phyloP scores from a whole-genome alignment of 1,140 invertebrate species.

The Heliconius himera region DNA sequence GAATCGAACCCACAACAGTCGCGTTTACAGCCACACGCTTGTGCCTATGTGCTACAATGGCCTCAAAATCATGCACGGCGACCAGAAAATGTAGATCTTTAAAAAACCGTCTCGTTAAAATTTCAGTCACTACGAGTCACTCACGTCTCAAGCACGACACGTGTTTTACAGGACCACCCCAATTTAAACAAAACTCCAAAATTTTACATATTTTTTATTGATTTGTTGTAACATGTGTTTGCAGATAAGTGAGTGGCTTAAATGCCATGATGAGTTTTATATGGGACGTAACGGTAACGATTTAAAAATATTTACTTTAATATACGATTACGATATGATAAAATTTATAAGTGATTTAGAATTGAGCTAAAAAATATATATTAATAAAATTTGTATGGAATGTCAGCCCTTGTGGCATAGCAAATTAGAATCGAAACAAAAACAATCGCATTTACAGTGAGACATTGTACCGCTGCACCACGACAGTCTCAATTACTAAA shows the following conservation, averaged over 20 bases:
- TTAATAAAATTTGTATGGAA: too few species aligned
- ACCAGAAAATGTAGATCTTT: too few species aligned
- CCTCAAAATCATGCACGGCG: too few species aligned
- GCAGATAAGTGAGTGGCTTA: constrained; percentile 52
- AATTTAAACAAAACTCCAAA: constrained; percentile 22
- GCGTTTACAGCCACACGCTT: too few species aligned
- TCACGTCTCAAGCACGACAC: constrained; percentile 7
- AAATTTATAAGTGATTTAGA: not conserved
- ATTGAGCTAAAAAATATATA: too few species aligned
- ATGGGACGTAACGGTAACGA: constrained; percentile 46
- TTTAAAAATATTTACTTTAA: not conserved
- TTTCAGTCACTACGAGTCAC: not conserved
- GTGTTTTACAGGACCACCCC: constrained; percentile 25
- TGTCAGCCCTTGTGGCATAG: too few species aligned
- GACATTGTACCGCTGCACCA: too few species aligned
- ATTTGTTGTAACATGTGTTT: constrained; percentile 65
- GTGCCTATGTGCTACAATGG: too few species aligned
- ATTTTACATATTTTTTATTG: constrained; percentile 61
- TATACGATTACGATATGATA: not conserved
- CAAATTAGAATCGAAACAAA: too few species aligned
- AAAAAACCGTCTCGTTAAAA: not conserved
- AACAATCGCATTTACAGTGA: too few species aligned
- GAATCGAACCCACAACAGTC: too few species aligned
- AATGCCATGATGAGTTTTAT: constrained; percentile 31
- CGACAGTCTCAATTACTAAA: too few species aligned